Conservation (phyloP, 2,888 invertebrate species). For the Parasteatoda lunata region DNA sequence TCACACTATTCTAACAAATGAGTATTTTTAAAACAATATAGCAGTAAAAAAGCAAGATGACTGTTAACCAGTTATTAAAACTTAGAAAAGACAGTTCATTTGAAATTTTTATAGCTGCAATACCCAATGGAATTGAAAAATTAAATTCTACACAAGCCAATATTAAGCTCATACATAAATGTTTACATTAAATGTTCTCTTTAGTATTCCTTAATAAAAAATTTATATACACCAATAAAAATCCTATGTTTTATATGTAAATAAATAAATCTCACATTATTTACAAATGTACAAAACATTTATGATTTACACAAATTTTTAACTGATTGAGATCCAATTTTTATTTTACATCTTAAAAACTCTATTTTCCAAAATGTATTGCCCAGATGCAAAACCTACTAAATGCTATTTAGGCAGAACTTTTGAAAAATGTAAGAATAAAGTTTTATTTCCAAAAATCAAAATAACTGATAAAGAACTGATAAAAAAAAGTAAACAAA, state of each 20-base stretch:
- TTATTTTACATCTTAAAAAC: no score
- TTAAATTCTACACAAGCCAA: constrained; percentile 25
- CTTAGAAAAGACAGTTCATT: neutral
- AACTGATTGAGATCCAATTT: no score
- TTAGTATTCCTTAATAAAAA: constrained; percentile 23
- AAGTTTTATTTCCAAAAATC: no score
- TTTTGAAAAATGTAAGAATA: no score
- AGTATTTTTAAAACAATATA: neutral
- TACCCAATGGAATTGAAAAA: constrained; percentile 10
- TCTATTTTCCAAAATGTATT: no score
- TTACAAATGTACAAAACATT: constrained; percentile 51
- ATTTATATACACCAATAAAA: constrained; percentile 49
- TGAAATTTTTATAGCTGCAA: constrained; percentile 14
- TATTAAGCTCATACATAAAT: constrained; percentile 58
- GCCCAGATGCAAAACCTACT: no score
- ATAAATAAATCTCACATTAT: constrained; percentile 65
- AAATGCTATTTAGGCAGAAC: no score
- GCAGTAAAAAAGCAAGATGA: neutral
- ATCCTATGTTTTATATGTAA: constrained; percentile 50
- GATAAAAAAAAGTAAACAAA: no score
- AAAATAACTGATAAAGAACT: no score
- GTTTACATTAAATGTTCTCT: constrained; percentile 29
- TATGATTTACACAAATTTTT: no score
- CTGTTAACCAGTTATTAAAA: no score
- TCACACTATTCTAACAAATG: neutral